These are phyloP conservation scores for Lepidothrix coronata DNA, from an alignment of 2,113 vertebrate genomes.

Conservation along the genomic window DNA sequence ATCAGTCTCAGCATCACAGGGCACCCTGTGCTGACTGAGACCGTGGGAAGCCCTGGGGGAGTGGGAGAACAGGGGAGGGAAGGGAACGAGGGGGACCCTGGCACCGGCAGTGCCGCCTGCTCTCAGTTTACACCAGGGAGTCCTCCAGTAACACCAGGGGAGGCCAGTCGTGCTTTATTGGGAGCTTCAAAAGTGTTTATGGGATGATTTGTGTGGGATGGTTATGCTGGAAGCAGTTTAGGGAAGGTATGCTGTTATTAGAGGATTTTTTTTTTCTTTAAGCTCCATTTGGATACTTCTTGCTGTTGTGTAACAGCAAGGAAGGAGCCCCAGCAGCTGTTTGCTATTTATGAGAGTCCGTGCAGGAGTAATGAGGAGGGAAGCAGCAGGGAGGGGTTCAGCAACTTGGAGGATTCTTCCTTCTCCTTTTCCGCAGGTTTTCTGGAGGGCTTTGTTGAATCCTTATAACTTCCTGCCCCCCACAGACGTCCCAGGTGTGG, in stretches of 20 bases:
- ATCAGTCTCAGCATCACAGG: background rate
- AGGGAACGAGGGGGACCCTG: background rate
- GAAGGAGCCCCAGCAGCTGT: constrained; percentile 68
- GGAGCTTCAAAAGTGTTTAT: constrained; percentile 75
- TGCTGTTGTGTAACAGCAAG: constrained; percentile 46
- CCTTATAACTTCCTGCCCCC: background rate
- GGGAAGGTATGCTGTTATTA: constrained; percentile 68
- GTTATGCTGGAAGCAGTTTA: constrained; percentile 69
- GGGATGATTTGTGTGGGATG: constrained; percentile 72
- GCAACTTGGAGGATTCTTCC: background rate
- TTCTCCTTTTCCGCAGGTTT: background rate
- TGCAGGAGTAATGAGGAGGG: background rate
- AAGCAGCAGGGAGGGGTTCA: constrained; percentile 16
- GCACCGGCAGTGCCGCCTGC: constrained; percentile 42
- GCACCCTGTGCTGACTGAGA: background rate
- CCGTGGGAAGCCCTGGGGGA: background rate
- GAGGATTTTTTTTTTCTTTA: constrained; percentile 19
- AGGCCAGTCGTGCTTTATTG: constrained; percentile 49
- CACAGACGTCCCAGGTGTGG: background rate
- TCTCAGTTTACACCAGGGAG: constrained; percentile 68
- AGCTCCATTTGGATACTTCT: constrained; percentile 57
- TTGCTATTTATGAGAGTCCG: constrained; percentile 65
- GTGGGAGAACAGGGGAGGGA: background rate
- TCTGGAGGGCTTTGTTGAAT: background rate
- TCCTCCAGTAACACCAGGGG: constrained; percentile 56